A percentile compares a stretch with the other conserved stretches of the same genome.
Conservation (phyloP, 2,113 vertebrate species). For the Caloenas nicobarica region DNA sequence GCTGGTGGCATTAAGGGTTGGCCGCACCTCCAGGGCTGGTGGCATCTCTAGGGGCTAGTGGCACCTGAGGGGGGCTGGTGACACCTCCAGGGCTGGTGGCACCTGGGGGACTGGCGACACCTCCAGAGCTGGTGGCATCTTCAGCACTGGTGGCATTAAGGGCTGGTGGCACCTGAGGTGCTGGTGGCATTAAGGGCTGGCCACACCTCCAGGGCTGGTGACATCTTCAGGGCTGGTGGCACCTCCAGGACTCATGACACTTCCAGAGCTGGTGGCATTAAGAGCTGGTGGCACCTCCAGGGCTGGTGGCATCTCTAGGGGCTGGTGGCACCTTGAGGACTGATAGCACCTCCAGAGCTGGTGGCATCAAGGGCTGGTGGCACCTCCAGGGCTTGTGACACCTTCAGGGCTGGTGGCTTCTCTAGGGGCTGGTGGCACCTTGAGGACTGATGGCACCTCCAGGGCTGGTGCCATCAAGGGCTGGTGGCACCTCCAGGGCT, state of each 20-base stretch:
- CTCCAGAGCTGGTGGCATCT: too few relatives aligned
- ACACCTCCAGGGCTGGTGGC: not conserved
- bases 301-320: not conserved
- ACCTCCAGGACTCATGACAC: not conserved
- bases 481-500: not conserved
- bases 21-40: not conserved
- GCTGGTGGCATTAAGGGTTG: not conserved
- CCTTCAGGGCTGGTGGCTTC: too few relatives aligned
- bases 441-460: too few relatives aligned
- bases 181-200: too few relatives aligned
- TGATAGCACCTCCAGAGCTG: too few relatives aligned
- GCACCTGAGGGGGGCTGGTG: not conserved
- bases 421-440: too few relatives aligned
- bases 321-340: not conserved
- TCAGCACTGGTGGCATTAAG: too few relatives aligned
- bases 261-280: not conserved
- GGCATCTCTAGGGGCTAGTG: not conserved
- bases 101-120: too few relatives aligned
- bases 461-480: not conserved
- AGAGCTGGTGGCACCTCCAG: not conserved
- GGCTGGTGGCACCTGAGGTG: too few relatives aligned
- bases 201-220: too few relatives aligned
- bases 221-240: not conserved
- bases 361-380: not conserved
- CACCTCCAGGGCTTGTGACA: not conserved